Conservation (phyloP, 2,888 invertebrate genomes). For the Diaphora mendica region DNA sequence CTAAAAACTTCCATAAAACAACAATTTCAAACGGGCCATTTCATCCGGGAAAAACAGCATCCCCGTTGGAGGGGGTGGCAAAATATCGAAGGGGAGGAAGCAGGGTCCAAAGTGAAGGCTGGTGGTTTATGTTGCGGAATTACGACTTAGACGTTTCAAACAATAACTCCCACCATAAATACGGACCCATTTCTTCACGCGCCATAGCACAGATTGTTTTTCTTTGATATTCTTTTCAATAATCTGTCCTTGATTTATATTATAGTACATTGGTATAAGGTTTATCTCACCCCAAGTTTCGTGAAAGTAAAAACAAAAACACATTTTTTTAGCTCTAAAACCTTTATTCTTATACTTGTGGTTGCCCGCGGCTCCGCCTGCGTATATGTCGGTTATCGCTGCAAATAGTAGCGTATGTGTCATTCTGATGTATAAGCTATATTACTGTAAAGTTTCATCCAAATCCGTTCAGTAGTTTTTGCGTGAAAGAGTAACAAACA, state of each 20-base stretch:
- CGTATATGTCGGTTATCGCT: no score
- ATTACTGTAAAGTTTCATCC: no score
- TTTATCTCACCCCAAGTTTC: background rate
- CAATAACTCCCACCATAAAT: constrained; percentile 85
- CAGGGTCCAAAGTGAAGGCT: constrained; percentile 79
- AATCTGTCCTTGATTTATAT: background rate
- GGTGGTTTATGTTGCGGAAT: constrained; percentile 83
- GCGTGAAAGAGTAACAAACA: no score
- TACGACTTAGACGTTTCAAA: constrained; percentile 87
- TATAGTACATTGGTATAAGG: background rate
- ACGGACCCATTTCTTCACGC: constrained; percentile 85
- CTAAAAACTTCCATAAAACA: constrained; percentile 87
- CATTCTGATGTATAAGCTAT: no score
- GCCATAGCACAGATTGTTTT: constrained; percentile 82
- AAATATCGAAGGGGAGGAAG: constrained; percentile 46
- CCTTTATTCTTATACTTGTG: no score
- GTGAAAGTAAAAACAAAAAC: background rate
- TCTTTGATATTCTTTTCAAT: constrained; percentile 58
- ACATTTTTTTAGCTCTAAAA: background rate
- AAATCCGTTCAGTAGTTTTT: no score
- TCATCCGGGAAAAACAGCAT: constrained; percentile 85
- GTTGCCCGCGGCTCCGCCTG: no score
- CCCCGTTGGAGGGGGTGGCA: constrained; percentile 64
- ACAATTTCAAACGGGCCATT: constrained; percentile 86
- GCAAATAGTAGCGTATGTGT: no score